A percentile compares a stretch with the other conserved stretches of the same genome.
Conservation (phyloP, 2,888 invertebrate genomes). For the Operophtera brumata region DNA sequence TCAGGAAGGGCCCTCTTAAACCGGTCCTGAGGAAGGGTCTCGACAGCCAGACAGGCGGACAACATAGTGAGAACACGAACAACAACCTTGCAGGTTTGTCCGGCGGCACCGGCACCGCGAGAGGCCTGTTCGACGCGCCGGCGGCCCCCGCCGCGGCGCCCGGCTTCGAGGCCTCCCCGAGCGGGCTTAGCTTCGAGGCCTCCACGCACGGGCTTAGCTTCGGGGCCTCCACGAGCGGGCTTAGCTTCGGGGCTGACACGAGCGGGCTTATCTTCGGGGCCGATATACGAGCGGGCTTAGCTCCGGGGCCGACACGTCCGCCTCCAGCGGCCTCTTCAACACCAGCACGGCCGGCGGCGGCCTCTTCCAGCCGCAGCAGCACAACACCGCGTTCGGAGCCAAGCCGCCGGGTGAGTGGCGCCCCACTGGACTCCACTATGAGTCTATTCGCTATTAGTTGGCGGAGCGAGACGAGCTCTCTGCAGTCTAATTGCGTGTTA, state of each 20-base stretch:
- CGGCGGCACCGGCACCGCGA: conserved; percentile 75
- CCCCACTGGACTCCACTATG: too few species aligned
- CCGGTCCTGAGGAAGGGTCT: too few species aligned
- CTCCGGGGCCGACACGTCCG: conserved; percentile 68
- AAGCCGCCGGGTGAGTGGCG: conserved; percentile 80
- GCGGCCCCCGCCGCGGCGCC: conserved; percentile 72
- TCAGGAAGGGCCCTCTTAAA: too few species aligned
- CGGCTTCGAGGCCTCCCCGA: conserved; percentile 78
- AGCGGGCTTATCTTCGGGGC: too few species aligned
- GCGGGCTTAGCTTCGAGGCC: conserved; percentile 61
- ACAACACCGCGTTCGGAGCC: conserved; percentile 81
- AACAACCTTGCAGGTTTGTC: conserved; percentile 82
- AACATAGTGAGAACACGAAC: too few species aligned
- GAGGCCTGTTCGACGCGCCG: conserved; percentile 60
- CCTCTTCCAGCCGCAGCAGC: conserved; percentile 82
- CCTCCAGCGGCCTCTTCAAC: conserved; percentile 82
- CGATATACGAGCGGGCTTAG: conserved; percentile 68
- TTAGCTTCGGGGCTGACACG: conserved; percentile 70
- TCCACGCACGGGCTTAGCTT: conserved; percentile 82
- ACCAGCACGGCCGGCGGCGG: conserved; percentile 62
- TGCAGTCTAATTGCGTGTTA: too few species aligned
- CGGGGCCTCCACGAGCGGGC: conserved; percentile 78
- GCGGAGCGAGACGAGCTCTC: too few species aligned
- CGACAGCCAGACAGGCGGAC: too few species aligned
- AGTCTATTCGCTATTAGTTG: too few species aligned